Evolutionary conservation across 64 coral and sea anemone genomes (phyloP).

Genomic region (Orbicella faveolata): DNA sequence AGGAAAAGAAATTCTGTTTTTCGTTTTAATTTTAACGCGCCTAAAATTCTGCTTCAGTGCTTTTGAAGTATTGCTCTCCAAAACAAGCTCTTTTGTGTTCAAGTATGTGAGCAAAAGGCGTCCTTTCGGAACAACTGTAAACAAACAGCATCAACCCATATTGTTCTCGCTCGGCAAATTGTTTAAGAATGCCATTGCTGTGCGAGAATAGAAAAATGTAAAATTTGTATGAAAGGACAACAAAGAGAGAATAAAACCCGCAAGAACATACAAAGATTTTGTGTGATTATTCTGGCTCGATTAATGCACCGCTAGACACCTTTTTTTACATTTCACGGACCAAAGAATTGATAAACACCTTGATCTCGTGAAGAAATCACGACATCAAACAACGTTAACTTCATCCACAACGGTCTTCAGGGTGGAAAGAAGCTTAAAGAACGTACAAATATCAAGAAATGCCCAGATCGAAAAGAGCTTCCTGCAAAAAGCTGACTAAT

Average conservation of each 20-base stretch:
- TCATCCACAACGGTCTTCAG: background rate
- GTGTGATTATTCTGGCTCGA: background rate
- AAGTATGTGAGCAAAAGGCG: background rate
- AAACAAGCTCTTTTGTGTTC: background rate
- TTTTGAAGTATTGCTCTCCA: background rate
- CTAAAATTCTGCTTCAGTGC: background rate
- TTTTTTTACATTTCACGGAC: background rate
- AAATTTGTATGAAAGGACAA: background rate
- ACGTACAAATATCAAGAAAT: background rate
- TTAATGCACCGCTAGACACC: background rate
- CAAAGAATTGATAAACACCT: background rate
- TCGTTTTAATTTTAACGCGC: background rate
- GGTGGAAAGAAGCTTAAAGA: background rate
- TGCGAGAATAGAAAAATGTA: background rate
- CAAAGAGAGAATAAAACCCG: background rate
- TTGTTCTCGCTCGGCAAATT: background rate
- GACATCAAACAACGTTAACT: background rate
- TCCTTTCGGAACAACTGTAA: background rate
- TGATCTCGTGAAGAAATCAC: background rate
- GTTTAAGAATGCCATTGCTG: background rate
- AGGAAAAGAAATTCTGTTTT: background rate
- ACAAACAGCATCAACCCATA: background rate
- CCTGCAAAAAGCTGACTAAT: background rate
- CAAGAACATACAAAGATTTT: slow-evolving; percentile 1
- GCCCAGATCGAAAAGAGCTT: too few species aligned